Conservation (phyloP, 1,140 invertebrate genomes). For the Dreissena polymorpha region DNA sequence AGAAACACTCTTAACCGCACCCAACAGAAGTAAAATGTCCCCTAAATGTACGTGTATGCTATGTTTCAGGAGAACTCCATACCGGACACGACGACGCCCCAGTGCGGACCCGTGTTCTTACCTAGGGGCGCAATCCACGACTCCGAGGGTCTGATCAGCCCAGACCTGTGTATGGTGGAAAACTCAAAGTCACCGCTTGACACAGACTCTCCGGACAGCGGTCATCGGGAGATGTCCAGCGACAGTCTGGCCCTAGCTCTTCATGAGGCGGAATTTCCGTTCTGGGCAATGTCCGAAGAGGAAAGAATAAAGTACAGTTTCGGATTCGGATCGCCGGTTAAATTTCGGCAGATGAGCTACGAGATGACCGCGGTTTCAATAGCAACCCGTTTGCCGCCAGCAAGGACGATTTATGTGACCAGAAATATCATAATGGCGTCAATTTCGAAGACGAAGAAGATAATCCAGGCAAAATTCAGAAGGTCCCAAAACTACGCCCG, state of each 20-base stretch:
- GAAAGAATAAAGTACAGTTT: slow-evolving; percentile 46
- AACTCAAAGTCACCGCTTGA: slow-evolving; percentile 26
- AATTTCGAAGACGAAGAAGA: slow-evolving; percentile 8
- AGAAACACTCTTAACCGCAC: too few species aligned
- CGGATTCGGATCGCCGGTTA: slow-evolving; percentile 39
- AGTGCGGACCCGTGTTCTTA: slow-evolving; percentile 49
- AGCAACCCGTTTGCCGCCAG: slow-evolving; percentile 54
- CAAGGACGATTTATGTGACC: slow-evolving; percentile 33
- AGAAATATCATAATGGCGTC: slow-evolving; percentile 27
- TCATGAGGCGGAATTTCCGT: slow-evolving; percentile 16
- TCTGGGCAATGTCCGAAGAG: slow-evolving; percentile 30
- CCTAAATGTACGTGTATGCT: too few species aligned
- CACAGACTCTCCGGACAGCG: slow-evolving; percentile 52
- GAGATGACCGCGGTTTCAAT: slow-evolving; percentile 54
- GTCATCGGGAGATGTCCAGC: slow-evolving; percentile 52
- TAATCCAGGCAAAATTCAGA: not conserved
- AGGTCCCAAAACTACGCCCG: slow-evolving; percentile 34
- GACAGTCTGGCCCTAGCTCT: slow-evolving; percentile 30
- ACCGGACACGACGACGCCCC: slow-evolving; percentile 46
- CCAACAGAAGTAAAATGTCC: too few species aligned
- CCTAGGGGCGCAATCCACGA: slow-evolving; percentile 20
- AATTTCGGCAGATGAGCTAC: slow-evolving; percentile 40
- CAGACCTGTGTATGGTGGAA: slow-evolving; percentile 7
- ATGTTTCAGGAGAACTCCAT: slow-evolving; percentile 30
- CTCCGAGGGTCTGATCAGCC: not conserved